A percentile compares a stretch with the other conserved stretches of the same genome.
Conservation (phyloP, 2,888 invertebrate species). For the Hecatera dysodea region DNA sequence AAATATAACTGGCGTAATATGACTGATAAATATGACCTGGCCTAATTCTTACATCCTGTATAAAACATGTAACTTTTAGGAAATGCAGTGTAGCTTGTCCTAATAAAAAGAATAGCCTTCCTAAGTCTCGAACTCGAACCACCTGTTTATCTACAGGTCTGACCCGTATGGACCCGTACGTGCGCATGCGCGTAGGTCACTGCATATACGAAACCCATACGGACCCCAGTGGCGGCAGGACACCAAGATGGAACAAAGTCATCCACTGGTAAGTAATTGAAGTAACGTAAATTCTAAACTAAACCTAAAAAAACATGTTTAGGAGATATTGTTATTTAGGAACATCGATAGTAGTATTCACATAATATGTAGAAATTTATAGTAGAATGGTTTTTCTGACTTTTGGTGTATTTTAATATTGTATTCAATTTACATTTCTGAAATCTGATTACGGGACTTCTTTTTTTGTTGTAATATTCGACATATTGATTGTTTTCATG, state of each 20-base stretch:
- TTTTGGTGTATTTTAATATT: neutral
- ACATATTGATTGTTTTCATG: too few relatives aligned
- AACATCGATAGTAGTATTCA: neutral
- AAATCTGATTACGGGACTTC: too few relatives aligned
- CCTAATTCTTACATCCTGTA: too few relatives aligned
- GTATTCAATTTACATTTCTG: neutral
- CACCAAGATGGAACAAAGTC: slow-evolving; percentile 98
- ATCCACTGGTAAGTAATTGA: slow-evolving; percentile 95
- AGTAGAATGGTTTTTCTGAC: neutral
- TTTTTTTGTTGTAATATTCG: too few relatives aligned
- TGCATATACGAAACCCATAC: slow-evolving; percentile 99
- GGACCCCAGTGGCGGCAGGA: slow-evolving; percentile 98
- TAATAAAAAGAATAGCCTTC: neutral
- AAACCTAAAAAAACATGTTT: too few relatives aligned
- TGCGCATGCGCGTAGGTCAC: slow-evolving; percentile 97
- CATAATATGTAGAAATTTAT: neutral
- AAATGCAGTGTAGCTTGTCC: neutral
- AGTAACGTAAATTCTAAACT: neutral
- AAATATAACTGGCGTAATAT: too few relatives aligned
- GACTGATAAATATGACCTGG: too few relatives aligned
- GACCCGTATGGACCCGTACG: slow-evolving; percentile 99
- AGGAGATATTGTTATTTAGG: neutral
- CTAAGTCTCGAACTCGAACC: neutral
- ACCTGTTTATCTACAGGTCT: slow-evolving; percentile 88
- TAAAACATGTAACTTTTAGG: too few relatives aligned